Evolutionary conservation across 2,113 vertebrate genomes (phyloP).

Genomic region (Nycticebus coucang): DNA sequence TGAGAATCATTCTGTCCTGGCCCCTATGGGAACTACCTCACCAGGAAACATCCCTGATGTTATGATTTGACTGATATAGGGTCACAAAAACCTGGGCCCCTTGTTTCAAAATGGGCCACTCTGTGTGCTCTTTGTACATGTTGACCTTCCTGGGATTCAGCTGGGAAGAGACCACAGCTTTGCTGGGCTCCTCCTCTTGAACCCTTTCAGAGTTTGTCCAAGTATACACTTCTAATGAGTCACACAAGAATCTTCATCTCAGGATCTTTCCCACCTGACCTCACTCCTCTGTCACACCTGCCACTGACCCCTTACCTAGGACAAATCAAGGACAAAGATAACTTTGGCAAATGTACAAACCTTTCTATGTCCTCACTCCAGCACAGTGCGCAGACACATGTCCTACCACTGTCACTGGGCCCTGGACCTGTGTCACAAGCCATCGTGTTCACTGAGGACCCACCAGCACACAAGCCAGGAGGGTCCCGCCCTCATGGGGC

Average conservation of each 20-base stretch:
- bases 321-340: background rate
- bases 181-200: background rate
- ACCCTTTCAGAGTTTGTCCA: background rate
- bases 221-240: background rate
- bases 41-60: background rate
- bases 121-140: background rate
- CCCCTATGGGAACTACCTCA: background rate
- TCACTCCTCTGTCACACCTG: background rate
- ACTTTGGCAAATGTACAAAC: background rate
- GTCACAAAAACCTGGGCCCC: background rate
- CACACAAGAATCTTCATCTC: background rate
- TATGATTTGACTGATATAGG: background rate
- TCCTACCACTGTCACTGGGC: no score
- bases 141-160: background rate
- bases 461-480: background rate
- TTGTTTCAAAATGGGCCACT: background rate
- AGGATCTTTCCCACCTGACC: background rate
- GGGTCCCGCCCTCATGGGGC: background rate
- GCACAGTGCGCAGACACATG: background rate
- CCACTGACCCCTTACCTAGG: background rate
- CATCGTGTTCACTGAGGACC: background rate
- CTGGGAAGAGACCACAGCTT: background rate
- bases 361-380: background rate
- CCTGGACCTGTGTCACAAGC: fast-evolving
- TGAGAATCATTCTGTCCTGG: background rate